Base-by-base conservation (phyloP, 2,113 vertebrate genomes). In the Diglossa brunneiventris region DNA sequence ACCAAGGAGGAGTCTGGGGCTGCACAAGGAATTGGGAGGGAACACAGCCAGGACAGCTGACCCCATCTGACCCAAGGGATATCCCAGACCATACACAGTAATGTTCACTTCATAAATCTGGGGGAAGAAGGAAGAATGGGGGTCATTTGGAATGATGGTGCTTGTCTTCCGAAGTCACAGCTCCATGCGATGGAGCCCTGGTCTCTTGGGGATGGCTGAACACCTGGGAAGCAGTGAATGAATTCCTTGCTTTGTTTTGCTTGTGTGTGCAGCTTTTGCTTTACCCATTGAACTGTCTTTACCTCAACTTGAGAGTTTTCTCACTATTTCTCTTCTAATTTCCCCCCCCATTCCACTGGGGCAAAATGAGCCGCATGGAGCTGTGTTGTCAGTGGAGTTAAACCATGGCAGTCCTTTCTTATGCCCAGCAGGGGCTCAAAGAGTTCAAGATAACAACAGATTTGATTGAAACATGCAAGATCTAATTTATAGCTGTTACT, bases 261-360 rank as follows among this genome's bases (percentile, higher is more conserved):
- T 42, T 52, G 14, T 76, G 16, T 0, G 0, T 26, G 44, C 2
- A 1, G 37, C 31, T 77, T 76, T 59, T 68, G 33, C 46, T 53
- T 77, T 37, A 44, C 37, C 27, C 22, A 52, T 4, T 37, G 53
- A 76, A 50, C 37, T 35, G 26, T 42, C 27, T 44, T 52, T 52
- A 33, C 10, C 18, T 75, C 24, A 49, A 63, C 8, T 35, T 30
- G 11, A 53, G n/a, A 53, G 10, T 62, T 69, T 68, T 31, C 41
- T 76, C 55, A 19, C 2, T 18, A 27, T 35, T 55, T 76, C 11
- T 62, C 17, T 27, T 55, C 47, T 26, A 24, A 35, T 69, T 42
- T 0, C 15, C 15, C 11, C 11, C 22, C 11, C 7, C 20, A 35
- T 41, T 89, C 24, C 30, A 27, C 0, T 41, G n/a, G 17, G 47